These are phyloP conservation scores for Proteles cristata DNA, from an alignment of 2,113 vertebrate genomes.

Conservation along the genomic window DNA sequence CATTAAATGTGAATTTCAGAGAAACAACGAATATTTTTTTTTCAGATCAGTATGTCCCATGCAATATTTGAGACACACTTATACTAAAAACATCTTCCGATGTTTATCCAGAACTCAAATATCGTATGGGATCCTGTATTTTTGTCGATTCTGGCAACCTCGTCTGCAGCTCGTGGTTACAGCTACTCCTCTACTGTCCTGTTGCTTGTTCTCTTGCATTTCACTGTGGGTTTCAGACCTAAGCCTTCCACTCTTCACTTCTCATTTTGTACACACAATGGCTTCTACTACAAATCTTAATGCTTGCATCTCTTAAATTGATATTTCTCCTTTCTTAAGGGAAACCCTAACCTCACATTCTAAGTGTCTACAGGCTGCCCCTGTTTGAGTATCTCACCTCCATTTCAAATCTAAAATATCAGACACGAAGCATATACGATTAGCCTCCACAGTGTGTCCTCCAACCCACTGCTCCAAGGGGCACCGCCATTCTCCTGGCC, in stretches of 20 bases:
- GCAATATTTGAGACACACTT: background rate
- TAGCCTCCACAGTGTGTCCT: background rate
- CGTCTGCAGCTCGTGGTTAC: background rate
- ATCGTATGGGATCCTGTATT: background rate
- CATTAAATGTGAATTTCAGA: slow-evolving; percentile 26
- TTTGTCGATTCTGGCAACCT: background rate
- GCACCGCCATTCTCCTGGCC: background rate
- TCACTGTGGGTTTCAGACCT: background rate
- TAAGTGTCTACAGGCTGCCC: background rate
- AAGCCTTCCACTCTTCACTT: background rate
- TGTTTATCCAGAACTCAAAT: background rate
- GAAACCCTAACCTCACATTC: background rate
- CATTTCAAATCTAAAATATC: background rate
- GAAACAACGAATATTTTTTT: background rate
- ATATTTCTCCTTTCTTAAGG: background rate
- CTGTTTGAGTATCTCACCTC: background rate
- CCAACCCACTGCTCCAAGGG: background rate
- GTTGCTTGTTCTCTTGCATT: background rate
- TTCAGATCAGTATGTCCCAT: background rate
- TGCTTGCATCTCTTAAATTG: background rate
- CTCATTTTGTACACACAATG: background rate
- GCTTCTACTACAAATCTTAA: background rate
- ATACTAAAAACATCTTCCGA: background rate
- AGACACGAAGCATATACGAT: background rate
- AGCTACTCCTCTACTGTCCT: background rate